phyloP scores from a whole-genome alignment of 2,888 invertebrate species.

The Bugulina stolonifera region DNA sequence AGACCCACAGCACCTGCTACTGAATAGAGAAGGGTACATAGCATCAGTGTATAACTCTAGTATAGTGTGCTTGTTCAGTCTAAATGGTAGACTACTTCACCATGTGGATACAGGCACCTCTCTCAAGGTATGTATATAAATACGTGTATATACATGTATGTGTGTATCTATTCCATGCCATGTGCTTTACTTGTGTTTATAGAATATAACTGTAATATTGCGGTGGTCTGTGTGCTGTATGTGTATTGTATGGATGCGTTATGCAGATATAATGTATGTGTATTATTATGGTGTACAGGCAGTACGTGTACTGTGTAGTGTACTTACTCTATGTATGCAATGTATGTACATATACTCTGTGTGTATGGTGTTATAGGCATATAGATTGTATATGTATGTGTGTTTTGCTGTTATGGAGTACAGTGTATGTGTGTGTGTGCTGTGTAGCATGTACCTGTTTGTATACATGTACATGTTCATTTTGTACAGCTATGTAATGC shows the following conservation, averaged over 20 bases:
- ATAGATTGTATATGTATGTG: not conserved
- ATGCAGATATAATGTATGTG: not conserved
- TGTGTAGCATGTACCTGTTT: no score
- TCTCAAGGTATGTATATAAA: not conserved
- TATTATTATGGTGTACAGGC: not conserved
- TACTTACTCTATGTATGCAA: no score
- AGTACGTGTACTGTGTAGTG: not conserved
- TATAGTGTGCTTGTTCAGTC: conserved; percentile 85
- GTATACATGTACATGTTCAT: not conserved
- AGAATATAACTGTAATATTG: not conserved
- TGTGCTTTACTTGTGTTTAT: not conserved
- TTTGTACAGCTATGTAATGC: not conserved
- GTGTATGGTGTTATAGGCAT: not conserved
- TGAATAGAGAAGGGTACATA: conserved; percentile 93
- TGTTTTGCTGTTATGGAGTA: not conserved
- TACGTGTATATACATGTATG: not conserved
- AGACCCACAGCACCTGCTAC: conserved; percentile 76
- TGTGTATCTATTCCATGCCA: not conserved
- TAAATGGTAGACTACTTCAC: conserved; percentile 77
- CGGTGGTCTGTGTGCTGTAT: not conserved
- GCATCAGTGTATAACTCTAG: conserved; percentile 86
- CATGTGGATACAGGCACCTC: not conserved
- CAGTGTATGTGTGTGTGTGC: not conserved
- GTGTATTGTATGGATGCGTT: not conserved
- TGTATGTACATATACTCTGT: not conserved